Conservation (phyloP, 2,888 invertebrate genomes). For the Thysanoteuthis rhombus region DNA sequence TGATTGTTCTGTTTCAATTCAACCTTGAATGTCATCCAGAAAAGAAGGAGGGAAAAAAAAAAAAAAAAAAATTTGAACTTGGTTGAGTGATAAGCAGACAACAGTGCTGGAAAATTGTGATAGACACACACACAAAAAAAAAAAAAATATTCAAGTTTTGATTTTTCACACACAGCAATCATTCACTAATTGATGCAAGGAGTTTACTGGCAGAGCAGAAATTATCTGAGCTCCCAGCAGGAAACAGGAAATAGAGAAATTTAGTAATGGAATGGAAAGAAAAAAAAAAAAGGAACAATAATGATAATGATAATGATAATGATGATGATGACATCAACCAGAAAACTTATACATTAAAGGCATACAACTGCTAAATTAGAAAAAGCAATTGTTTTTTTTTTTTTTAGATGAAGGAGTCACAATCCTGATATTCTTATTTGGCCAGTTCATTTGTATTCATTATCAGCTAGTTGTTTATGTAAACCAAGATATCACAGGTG, state of each 20-base stretch:
- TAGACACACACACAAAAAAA: neutral
- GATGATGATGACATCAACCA: neutral
- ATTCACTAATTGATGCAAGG: neutral
- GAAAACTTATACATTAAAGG: too few species aligned
- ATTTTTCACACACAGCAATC: neutral
- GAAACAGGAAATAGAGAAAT: neutral
- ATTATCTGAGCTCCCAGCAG: neutral
- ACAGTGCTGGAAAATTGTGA: neutral
- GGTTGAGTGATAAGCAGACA: neutral
- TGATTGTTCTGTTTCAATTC: neutral
- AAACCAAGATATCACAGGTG: too few species aligned
- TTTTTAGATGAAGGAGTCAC: too few species aligned
- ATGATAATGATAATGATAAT: neutral
- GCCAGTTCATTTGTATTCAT: too few species aligned
- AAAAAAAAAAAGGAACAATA: neutral
- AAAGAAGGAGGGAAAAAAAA: neutral
- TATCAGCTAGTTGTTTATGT: too few species aligned
- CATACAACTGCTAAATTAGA: too few species aligned
- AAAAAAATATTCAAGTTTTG: neutral
- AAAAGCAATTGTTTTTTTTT: too few species aligned
- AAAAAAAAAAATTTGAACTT: neutral
- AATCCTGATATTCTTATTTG: too few species aligned
- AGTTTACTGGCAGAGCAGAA: neutral
- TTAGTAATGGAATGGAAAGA: neutral
- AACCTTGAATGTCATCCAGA: neutral